Conservation (phyloP, 2,888 invertebrate genomes). For the Eumerus sabulonum region DNA sequence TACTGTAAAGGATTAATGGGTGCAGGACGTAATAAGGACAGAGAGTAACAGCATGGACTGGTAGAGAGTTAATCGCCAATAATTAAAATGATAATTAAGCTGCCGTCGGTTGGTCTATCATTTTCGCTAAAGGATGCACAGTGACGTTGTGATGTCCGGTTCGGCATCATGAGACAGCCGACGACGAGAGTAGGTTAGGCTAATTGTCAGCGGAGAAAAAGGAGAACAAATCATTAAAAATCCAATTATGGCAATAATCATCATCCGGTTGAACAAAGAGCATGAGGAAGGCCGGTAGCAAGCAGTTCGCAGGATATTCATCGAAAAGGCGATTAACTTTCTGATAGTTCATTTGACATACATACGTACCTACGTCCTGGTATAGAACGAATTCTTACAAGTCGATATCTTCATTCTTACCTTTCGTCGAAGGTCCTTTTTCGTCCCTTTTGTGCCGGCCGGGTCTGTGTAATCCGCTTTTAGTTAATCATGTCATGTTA, state of each 20-base stretch:
- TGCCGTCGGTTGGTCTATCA: conserved; percentile 33
- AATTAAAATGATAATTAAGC: conserved; percentile 66
- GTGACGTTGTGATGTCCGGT: conserved; percentile 13
- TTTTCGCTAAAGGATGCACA: neutral
- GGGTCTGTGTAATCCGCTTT: conserved; percentile 63
- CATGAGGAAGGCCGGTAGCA: conserved; percentile 11
- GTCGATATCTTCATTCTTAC: conserved; percentile 23
- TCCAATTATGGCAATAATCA: conserved; percentile 65
- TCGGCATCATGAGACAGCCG: neutral
- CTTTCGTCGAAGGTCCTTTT: conserved; percentile 17
- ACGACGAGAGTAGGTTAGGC: conserved; percentile 18
- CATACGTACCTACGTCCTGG: conserved; percentile 37
- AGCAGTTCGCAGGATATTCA: neutral
- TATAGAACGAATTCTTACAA: conserved; percentile 36
- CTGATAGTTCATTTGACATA: conserved; percentile 41
- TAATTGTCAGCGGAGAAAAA: conserved; percentile 39
- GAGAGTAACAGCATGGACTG: conserved; percentile 23
- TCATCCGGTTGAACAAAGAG: conserved; percentile 24
- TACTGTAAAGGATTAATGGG: no score
- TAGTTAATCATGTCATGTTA: conserved; percentile 69
- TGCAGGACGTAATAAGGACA: conserved; percentile 14
- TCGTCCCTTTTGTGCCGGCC: conserved; percentile 12
- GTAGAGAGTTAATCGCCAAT: conserved; percentile 56
- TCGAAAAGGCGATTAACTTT: conserved; percentile 66
- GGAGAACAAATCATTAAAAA: conserved; percentile 67